Percentiles rank a stretch among this genome's conserved stretches.
These are phyloP conservation scores for Scrobipalpa atriplicella DNA, from an alignment of 2,888 invertebrate genomes.

Conservation along the genomic window DNA sequence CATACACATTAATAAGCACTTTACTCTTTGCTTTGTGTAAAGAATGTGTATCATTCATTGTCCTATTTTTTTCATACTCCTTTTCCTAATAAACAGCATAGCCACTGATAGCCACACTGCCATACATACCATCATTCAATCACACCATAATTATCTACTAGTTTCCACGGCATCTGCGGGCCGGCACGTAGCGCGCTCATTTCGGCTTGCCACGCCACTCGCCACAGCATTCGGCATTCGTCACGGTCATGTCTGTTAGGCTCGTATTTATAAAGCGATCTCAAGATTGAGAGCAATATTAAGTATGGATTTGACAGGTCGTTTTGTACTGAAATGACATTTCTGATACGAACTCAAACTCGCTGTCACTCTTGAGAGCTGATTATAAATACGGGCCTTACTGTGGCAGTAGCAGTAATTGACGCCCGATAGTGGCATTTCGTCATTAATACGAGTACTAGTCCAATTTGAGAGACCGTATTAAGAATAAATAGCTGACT, in stretches of 20 bases:
- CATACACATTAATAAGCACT: too few species aligned
- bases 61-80: neutral
- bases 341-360: too few species aligned
- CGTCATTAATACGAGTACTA: conserved; percentile 6
- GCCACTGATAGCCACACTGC: neutral
- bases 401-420: conserved; percentile 45
- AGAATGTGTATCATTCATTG: too few species aligned
- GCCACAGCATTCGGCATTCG: conserved; percentile 51
- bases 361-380: too few species aligned
- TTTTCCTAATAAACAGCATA: neutral
- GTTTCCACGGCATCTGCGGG: conserved; percentile 29
- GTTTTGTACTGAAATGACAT: too few species aligned
- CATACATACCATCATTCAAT: neutral
- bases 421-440: conserved; percentile 44
- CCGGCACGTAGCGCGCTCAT: conserved; percentile 51
- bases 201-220: conserved; percentile 57
- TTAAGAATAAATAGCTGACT: neutral
- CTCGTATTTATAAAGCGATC: too few species aligned
- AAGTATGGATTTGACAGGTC: too few species aligned
- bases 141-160: neutral
- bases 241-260: conserved; percentile 8
- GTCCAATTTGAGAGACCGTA: neutral
- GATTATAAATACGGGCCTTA: too few species aligned
- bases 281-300: too few species aligned
- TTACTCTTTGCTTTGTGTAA: too few species aligned